Percentiles rank a stretch among this genome's conserved stretches.
Evolutionary conservation across 2,113 vertebrate genomes (phyloP).

Genomic region (Pseudorhombus dupliciocellatus): DNA sequence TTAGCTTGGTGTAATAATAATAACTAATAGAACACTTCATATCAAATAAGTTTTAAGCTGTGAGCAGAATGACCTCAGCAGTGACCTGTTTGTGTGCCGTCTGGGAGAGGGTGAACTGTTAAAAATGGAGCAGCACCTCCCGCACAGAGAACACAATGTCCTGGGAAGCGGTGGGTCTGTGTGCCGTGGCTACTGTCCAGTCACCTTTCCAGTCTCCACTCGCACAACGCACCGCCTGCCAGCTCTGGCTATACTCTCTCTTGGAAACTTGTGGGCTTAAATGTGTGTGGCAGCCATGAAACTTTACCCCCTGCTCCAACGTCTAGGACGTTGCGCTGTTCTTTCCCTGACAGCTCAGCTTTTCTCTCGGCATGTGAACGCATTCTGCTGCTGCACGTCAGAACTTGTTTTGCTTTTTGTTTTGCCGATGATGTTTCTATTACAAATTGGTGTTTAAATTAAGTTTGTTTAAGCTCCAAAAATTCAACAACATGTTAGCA

Average conservation of each 20-base stretch:
- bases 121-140: conserved; percentile 54
- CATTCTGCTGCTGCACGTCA: conserved; percentile 27
- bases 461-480: not conserved
- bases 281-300: conserved; percentile 60
- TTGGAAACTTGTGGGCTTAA: conserved; percentile 67
- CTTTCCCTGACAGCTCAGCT: conserved; percentile 39
- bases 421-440: not conserved
- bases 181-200: conserved; percentile 68
- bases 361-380: conserved; percentile 39
- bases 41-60: too few species aligned
- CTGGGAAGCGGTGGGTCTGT: conserved; percentile 50
- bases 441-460: not conserved
- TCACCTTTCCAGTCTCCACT: conserved; percentile 51
- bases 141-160: conserved; percentile 77
- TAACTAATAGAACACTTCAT: too few species aligned
- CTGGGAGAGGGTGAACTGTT: conserved; percentile 45
- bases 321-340: conserved; percentile 47
- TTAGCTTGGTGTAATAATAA: too few species aligned
- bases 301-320: conserved; percentile 53
- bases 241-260: conserved; percentile 55
- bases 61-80: not conserved
- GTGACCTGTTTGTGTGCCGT: conserved; percentile 44
- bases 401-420: conserved; percentile 27
- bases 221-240: conserved; percentile 38
- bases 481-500: too few species aligned